phyloP scores from a whole-genome alignment of 2,888 invertebrate genomes.

The Synanthedon myopaeformis region DNA sequence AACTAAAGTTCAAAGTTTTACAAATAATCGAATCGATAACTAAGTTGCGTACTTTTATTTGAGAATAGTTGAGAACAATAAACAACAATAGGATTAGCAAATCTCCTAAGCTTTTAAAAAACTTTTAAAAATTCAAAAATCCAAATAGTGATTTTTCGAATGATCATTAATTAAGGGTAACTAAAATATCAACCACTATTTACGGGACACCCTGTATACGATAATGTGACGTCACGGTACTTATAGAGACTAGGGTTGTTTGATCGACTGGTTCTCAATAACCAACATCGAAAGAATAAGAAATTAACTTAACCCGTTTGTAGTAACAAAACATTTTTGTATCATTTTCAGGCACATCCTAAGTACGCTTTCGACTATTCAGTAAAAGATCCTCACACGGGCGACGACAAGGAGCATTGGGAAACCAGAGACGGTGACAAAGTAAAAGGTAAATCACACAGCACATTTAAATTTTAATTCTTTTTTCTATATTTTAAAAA shows the following conservation, averaged over 20 bases:
- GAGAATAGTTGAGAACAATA: too few relatives aligned
- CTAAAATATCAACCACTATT: too few relatives aligned
- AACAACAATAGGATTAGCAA: too few relatives aligned
- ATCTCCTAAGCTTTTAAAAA: too few relatives aligned
- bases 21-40: too few relatives aligned
- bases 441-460: slow-evolving; percentile 54
- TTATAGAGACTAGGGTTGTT: background rate
- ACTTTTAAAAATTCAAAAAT: too few relatives aligned
- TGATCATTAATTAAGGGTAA: too few relatives aligned
- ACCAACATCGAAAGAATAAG: background rate
- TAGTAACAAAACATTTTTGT: background rate
- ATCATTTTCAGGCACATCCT: slow-evolving; percentile 52
- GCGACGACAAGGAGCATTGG: slow-evolving; percentile 71
- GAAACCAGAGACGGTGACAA: slow-evolving; percentile 74
- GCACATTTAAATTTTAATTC: background rate
- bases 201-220: too few relatives aligned
- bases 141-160: too few relatives aligned
- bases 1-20: too few relatives aligned
- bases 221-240: background rate
- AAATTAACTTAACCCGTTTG: background rate
- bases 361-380: slow-evolving; percentile 72
- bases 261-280: background rate
- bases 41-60: too few relatives aligned
- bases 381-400: slow-evolving; percentile 71
- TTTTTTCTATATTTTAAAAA: background rate